A percentile compares a stretch with the other conserved stretches of the same genome.
Conservation (phyloP, 1,140 invertebrate genomes). For the Rhopalosiphum padi region DNA sequence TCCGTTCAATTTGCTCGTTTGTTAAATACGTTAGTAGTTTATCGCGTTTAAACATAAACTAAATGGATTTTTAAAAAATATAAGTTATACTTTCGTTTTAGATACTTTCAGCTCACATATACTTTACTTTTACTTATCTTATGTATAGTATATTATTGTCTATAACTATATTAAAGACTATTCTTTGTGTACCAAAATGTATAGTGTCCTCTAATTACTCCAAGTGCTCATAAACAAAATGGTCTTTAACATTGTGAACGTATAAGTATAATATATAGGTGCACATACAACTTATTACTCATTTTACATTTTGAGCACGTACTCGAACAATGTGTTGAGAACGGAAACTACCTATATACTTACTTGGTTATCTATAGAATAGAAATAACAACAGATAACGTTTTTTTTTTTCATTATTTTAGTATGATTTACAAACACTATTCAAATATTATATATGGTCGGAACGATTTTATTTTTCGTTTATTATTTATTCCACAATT, state of each 20-base stretch:
- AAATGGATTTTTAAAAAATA: background rate
- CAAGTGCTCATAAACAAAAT: background rate
- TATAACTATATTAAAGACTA: background rate
- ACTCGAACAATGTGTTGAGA: slow-evolving; percentile 17
- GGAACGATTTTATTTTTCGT: background rate
- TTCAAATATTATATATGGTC: background rate
- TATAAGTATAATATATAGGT: background rate
- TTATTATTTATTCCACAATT: background rate
- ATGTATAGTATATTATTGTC: background rate
- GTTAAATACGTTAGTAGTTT: too few species aligned
- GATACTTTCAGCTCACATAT: background rate
- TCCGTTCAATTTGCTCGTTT: background rate
- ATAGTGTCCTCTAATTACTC: background rate
- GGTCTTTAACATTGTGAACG: background rate
- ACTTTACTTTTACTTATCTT: background rate
- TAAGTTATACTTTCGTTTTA: background rate
- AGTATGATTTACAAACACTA: background rate
- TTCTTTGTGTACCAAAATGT: background rate
- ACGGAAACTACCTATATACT: slow-evolving; percentile 12
- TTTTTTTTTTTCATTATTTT: background rate
- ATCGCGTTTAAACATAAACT: background rate
- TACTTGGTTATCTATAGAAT: background rate
- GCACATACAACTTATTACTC: background rate
- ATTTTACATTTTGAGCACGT: slow-evolving; percentile 24
- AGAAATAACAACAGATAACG: slow-evolving; percentile 40